Base-by-base conservation (phyloP, 1,140 invertebrate genomes). In the Listronotus bonariensis region DNA sequence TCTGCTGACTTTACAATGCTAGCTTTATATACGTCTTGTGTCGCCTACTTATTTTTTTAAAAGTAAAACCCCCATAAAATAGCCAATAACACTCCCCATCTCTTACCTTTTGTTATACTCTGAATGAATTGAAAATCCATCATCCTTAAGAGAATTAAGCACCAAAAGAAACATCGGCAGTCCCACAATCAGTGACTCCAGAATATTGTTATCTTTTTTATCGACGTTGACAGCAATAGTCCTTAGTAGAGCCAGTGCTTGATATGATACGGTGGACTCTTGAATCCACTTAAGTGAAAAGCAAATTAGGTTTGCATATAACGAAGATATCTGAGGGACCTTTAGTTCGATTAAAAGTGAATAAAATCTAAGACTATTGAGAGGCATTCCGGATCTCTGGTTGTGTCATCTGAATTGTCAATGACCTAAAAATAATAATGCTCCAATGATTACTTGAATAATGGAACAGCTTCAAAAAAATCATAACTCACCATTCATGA, bases 321-420 rank as follows among this genome's bases (percentile, higher is more conserved):
- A 69, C 34, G 57, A 51, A 7, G 73, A 48, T 20, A 85, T 60
- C 45, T 76, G 64, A 12, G 77, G 55, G 5, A 82, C 42, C 72
- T 80, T 78, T 6, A 81, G 56, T 62, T 80, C 78, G 18, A 84
- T 72, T 1, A 85, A 58, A 78, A 80, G 20, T 78, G 49, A 31
- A 86, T 74, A 72, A 86, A 85, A 70, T 84, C 80, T 70, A 85
- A 80, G 15, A 84, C 66, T 10, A 82, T 63, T 20, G 73, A 71
- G 31, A 78, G 72, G 62, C 81, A 83, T 72, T 84, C 82, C 11
- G 77, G 71, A 56, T 82, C 76, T 0, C 65, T 54, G 11, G 61
- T 10, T 8, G 26, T 49, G 15, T 60, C 51, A n/a, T 54, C n/a
- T 26, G 51, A 34, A 26, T 38, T 17, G 10, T 57, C 55, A 52